Evolutionary conservation across 2,797 vertebrate species (phyloP).

Genomic region (Macropus fuliginosus): DNA sequence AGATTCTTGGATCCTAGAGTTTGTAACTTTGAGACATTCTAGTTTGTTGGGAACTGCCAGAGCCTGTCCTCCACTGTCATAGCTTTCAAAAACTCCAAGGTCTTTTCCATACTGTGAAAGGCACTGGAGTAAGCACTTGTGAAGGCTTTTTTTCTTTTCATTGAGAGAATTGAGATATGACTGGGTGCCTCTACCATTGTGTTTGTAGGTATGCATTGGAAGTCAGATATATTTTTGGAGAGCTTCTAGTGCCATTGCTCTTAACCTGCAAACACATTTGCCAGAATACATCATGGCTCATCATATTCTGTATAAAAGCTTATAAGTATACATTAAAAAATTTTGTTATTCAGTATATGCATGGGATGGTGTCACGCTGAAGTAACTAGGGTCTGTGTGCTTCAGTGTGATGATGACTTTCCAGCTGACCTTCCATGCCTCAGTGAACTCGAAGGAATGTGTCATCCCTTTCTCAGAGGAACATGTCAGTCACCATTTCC

Average conservation of each 20-base stretch:
- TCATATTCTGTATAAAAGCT: background rate
- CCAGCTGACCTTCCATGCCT: background rate
- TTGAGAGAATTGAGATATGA: background rate
- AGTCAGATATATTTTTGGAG: background rate
- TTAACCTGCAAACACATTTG: background rate
- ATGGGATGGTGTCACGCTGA: background rate
- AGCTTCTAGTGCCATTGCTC: background rate
- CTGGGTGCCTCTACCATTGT: background rate
- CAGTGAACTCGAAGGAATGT: background rate
- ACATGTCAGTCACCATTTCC: background rate
- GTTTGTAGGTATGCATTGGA: background rate
- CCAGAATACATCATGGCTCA: background rate
- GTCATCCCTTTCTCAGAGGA: slow-evolving; percentile 32
- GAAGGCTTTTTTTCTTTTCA: background rate
- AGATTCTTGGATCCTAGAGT: background rate
- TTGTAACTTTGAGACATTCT: background rate
- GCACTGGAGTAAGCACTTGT: background rate
- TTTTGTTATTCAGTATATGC: slow-evolving; percentile 1
- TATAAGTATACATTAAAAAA: background rate
- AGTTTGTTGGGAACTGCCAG: background rate
- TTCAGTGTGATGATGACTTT: background rate
- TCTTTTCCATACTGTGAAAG: background rate
- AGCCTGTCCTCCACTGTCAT: background rate
- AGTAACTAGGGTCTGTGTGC: rapidly evolving
- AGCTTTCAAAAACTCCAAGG: background rate